phyloP scores from a whole-genome alignment of 2,888 invertebrate species.

The Cheilosia pagana region DNA sequence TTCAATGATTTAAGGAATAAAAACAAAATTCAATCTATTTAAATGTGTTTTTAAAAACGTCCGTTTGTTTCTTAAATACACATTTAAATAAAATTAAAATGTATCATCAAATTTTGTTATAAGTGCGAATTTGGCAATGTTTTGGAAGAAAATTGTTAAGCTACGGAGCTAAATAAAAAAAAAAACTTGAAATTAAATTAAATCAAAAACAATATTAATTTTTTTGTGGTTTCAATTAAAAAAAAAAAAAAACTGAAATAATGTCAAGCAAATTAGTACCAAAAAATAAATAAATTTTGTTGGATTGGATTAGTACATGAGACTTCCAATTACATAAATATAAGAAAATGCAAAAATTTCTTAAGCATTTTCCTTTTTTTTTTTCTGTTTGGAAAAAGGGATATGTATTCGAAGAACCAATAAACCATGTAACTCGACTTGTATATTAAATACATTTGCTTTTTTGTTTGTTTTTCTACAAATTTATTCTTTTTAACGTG shows the following conservation, averaged over 20 bases:
- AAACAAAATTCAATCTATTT: constrained; percentile 34
- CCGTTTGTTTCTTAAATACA: constrained; percentile 45
- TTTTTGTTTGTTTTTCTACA: constrained; percentile 6
- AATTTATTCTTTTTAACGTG: constrained; percentile 76
- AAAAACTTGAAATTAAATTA: constrained; percentile 22
- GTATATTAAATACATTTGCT: constrained; percentile 44
- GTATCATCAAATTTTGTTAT: constrained; percentile 61
- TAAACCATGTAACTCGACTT: constrained; percentile 1
- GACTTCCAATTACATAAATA: constrained; percentile 53
- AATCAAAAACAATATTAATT: constrained; percentile 58
- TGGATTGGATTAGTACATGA: constrained; percentile 55
- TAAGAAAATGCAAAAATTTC: constrained; percentile 30
- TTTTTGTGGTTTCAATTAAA: constrained; percentile 72
- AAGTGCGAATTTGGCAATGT: constrained; percentile 79
- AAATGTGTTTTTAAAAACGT: constrained; percentile 50
- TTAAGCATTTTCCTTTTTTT: constrained; percentile 31
- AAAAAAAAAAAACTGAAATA: constrained; percentile 38
- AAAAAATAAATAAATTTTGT: constrained; percentile 40
- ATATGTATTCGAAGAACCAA: constrained; percentile 19
- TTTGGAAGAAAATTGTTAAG: constrained; percentile 83
- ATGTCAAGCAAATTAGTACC: constrained; percentile 43
- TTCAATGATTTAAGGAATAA: constrained; percentile 38
- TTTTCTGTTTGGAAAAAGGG: constrained; percentile 14
- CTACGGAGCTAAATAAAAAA: constrained; percentile 80
- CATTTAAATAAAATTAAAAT: constrained; percentile 52